Percentiles rank a stretch among this genome's conserved stretches.
Conservation (phyloP, 1,140 invertebrate species). For the Lanistes nyassanus region DNA sequence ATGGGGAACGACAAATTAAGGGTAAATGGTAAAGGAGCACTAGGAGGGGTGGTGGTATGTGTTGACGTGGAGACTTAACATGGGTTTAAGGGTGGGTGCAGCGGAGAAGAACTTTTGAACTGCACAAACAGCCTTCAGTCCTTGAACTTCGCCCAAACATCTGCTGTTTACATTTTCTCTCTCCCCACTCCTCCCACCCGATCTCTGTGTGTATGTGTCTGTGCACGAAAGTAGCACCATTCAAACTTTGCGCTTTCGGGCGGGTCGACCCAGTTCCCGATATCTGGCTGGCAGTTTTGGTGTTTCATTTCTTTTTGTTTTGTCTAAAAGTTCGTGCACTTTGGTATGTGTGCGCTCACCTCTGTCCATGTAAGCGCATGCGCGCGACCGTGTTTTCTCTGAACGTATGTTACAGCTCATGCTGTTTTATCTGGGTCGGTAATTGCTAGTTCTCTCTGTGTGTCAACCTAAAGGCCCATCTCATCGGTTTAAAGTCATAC, state of each 20-base stretch:
- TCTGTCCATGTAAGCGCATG: conserved; percentile 1
- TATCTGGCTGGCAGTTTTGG: no score
- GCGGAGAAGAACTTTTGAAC: background rate
- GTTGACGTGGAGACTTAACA: no score
- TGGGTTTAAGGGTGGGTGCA: no score
- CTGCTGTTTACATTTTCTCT: background rate
- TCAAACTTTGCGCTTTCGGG: no score
- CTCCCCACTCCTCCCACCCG: background rate
- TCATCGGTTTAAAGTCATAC: background rate
- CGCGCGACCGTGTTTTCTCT: background rate
- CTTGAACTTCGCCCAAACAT: background rate
- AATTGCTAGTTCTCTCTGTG: background rate
- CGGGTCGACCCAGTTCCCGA: no score
- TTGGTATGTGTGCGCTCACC: background rate
- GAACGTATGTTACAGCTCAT: background rate
- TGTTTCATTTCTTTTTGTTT: no score
- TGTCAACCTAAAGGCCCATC: background rate
- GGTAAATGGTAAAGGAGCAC: no score
- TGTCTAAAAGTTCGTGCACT: background rate
- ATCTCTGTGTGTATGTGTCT: conserved; percentile 1
- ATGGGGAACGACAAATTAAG: no score
- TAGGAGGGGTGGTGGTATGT: no score
- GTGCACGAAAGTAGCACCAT: background rate
- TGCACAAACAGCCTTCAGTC: background rate
- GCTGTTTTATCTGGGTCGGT: background rate